phyloP scores from a whole-genome alignment of 2,888 invertebrate species.

The Candidula unifasciata region DNA sequence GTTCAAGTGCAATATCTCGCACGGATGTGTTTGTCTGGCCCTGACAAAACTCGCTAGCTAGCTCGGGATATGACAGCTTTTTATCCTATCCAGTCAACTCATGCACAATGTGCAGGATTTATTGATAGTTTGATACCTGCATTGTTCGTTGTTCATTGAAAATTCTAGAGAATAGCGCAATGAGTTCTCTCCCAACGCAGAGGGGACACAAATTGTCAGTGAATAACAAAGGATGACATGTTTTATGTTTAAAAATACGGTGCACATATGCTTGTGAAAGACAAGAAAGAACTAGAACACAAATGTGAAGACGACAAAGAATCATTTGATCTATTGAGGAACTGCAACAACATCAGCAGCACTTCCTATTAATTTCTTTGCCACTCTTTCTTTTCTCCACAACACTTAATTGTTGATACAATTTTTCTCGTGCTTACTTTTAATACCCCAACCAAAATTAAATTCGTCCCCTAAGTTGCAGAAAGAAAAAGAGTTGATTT shows the following conservation, averaged over 20 bases:
- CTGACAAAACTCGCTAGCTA: neutral
- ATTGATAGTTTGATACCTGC: too few relatives aligned
- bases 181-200: too few relatives aligned
- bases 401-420: too few relatives aligned
- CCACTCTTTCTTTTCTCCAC: too few relatives aligned
- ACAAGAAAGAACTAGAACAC: neutral
- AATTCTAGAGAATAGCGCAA: too few relatives aligned
- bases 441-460: too few relatives aligned
- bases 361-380: neutral
- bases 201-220: too few relatives aligned
- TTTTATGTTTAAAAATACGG: neutral
- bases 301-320: neutral
- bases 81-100: neutral
- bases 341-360: neutral
- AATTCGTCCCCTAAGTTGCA: too few relatives aligned
- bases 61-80: constrained; percentile 12
- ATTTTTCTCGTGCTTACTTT: too few relatives aligned
- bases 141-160: too few relatives aligned
- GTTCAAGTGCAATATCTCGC: constrained; percentile 34
- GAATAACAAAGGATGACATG: neutral
- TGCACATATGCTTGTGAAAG: neutral
- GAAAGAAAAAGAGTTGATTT: too few relatives aligned
- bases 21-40: neutral
- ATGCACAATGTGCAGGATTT: neutral
- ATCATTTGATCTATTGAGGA: neutral